Evolutionary conservation across 2,888 invertebrate genomes (phyloP).

Genomic region (Linnaemya vulpina): DNA sequence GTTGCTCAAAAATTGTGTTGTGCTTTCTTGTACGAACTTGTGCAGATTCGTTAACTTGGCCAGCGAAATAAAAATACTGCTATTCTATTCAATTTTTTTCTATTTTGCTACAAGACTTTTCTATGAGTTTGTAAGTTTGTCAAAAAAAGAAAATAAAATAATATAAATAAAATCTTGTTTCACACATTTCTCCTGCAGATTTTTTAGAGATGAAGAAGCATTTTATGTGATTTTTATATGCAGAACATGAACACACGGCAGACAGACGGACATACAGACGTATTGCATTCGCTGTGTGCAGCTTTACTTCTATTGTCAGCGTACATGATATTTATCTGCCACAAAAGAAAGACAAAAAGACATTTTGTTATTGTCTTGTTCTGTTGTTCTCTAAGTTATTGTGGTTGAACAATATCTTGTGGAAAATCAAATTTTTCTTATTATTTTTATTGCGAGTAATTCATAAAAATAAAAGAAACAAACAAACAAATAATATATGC

Average conservation of each 20-base stretch:
- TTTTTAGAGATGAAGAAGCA: slow-evolving; percentile 17
- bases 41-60: slow-evolving; percentile 41
- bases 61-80: slow-evolving; percentile 47
- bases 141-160: too few species aligned
- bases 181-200: slow-evolving; percentile 37
- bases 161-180: slow-evolving; percentile 57
- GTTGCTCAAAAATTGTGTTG: not conserved
- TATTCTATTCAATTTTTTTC: not conserved
- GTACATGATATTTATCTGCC: slow-evolving; percentile 29
- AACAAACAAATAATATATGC: not conserved
- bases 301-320: slow-evolving; percentile 16
- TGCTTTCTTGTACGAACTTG: not conserved
- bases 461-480: not conserved
- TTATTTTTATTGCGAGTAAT: not conserved
- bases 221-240: slow-evolving; percentile 51
- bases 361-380: not conserved
- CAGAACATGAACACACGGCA: slow-evolving; percentile 43
- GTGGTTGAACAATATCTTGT: slow-evolving; percentile 12
- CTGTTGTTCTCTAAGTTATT: not conserved
- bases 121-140: slow-evolving; percentile 1
- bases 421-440: not conserved
- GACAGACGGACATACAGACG: too few species aligned
- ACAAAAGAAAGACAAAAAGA: slow-evolving; percentile 20
- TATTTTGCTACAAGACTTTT: slow-evolving; percentile 9
- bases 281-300: slow-evolving; percentile 10